Evolutionary conservation across 2,797 vertebrate species (phyloP).

Genomic region (Bradypodion ventrale): DNA sequence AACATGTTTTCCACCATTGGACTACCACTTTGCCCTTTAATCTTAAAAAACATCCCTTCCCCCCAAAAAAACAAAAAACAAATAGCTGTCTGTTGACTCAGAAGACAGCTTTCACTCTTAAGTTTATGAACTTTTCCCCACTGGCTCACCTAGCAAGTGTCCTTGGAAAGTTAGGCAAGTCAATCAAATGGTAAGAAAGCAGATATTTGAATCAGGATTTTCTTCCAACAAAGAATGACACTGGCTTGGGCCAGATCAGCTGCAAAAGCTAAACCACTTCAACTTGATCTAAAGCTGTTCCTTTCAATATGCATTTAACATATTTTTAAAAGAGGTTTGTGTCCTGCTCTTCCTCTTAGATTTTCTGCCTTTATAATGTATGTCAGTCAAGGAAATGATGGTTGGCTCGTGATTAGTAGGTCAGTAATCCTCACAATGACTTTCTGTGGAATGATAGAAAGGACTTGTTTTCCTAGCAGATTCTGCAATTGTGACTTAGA

Average conservation of each 20-base stretch:
- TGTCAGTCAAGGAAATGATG: too few relatives aligned
- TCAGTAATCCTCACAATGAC: not conserved
- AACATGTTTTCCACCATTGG: not conserved
- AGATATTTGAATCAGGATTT: not conserved
- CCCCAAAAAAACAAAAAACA: too few relatives aligned
- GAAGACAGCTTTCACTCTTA: not conserved
- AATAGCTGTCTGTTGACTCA: not conserved
- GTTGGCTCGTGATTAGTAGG: too few relatives aligned
- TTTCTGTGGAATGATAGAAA: not conserved
- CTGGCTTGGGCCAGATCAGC: too few relatives aligned
- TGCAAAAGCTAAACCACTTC: not conserved
- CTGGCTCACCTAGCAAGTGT: not conserved
- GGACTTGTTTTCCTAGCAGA: not conserved
- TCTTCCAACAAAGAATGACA: too few relatives aligned
- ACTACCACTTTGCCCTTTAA: too few relatives aligned
- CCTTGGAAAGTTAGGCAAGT: not conserved
- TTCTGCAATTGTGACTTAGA: not conserved
- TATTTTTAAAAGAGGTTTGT: too few relatives aligned
- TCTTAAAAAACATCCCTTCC: not conserved
- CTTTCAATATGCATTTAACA: not conserved
- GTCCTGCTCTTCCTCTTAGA: not conserved
- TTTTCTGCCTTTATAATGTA: too few relatives aligned
- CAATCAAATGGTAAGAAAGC: not conserved
- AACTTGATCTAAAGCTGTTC: not conserved
- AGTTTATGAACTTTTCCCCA: not conserved